phyloP scores from a whole-genome alignment of 2,113 vertebrate genomes.

The Pomatorhinus ruficollis region DNA sequence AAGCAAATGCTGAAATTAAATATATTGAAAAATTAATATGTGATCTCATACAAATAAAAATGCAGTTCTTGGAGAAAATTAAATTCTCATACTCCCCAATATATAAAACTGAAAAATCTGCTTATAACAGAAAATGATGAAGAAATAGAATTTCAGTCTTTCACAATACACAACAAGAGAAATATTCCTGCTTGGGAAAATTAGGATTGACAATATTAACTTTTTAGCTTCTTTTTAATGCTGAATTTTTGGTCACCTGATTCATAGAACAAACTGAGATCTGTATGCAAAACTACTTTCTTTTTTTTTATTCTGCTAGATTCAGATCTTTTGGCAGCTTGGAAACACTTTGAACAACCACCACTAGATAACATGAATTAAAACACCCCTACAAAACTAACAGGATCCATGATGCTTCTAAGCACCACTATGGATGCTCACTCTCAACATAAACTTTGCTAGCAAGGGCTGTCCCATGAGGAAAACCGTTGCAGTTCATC shows the following conservation, averaged over 20 bases:
- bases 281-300: rapidly evolving
- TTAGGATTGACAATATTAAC: background rate
- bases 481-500: background rate
- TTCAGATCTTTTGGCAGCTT: background rate
- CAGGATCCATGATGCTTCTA: background rate
- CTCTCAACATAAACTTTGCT: background rate
- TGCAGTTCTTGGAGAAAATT: background rate
- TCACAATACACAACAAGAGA: background rate
- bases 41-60: background rate
- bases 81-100: background rate
- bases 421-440: background rate
- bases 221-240: background rate
- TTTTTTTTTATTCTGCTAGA: background rate
- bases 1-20: background rate
- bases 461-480: background rate
- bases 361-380: background rate
- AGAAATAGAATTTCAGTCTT: background rate
- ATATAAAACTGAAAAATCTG: background rate
- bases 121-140: background rate
- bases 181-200: background rate
- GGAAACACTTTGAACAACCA: background rate
- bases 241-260: background rate
- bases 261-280: background rate
- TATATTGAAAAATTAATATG: background rate
- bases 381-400: background rate